Percentiles rank a stretch among this genome's conserved stretches.
These are phyloP conservation scores for Clarias batrachus DNA, from an alignment of 2,113 vertebrate species.

Conservation along the genomic window DNA sequence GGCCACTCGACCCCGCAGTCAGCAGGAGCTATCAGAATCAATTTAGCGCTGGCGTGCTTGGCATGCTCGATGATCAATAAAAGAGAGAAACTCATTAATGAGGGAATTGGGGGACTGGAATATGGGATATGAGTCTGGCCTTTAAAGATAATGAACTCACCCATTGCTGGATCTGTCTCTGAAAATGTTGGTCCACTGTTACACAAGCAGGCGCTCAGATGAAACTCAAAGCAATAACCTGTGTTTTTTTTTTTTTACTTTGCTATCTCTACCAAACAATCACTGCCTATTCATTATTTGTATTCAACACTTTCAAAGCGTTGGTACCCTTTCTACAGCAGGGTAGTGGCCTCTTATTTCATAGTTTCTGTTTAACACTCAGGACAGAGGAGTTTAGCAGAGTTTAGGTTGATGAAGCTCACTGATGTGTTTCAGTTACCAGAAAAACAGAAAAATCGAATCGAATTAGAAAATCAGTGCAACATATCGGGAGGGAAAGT, in stretches of 20 bases:
- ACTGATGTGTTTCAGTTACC: background rate
- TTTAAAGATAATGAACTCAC: slow-evolving; percentile 39
- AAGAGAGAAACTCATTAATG: slow-evolving; percentile 41
- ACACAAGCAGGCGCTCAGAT: slow-evolving; percentile 19
- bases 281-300: slow-evolving; percentile 50
- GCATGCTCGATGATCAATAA: slow-evolving; percentile 43
- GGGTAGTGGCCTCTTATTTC: slow-evolving; percentile 18
- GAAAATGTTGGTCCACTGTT: background rate
- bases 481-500: too few species aligned
- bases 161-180: slow-evolving; percentile 11
- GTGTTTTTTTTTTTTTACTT: slow-evolving; percentile 21
- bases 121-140: slow-evolving; percentile 32
- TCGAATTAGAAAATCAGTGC: background rate
- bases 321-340: too few species aligned
- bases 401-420: slow-evolving; percentile 18
- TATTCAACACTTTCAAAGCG: slow-evolving; percentile 35
- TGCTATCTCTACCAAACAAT: slow-evolving; percentile 28
- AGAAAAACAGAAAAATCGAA: background rate
- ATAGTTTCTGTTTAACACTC: slow-evolving; percentile 13
- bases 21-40: slow-evolving; percentile 58
- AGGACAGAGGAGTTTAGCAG: slow-evolving; percentile 6
- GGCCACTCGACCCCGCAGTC: slow-evolving; percentile 3
- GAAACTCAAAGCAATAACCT: slow-evolving; percentile 9
- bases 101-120: slow-evolving; percentile 35
- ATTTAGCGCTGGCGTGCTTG: slow-evolving; percentile 52